phyloP scores from a whole-genome alignment of 2,113 vertebrate genomes.

The Patagioenas fasciata region DNA sequence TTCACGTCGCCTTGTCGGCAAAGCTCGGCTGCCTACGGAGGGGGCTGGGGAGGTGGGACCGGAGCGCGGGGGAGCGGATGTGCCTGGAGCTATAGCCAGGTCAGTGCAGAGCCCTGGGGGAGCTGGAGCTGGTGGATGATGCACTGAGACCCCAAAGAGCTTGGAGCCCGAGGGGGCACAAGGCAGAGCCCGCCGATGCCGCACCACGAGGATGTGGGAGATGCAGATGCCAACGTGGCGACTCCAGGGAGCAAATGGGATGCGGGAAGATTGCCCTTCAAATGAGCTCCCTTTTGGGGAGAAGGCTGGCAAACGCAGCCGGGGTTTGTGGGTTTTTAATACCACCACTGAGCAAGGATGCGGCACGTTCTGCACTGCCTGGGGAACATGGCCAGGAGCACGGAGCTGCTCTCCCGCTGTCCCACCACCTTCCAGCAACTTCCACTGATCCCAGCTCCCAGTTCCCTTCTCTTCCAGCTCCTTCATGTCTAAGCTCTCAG shows the following conservation, averaged over 20 bases:
- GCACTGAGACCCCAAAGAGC: neutral
- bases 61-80: fast-evolving
- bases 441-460: fast-evolving
- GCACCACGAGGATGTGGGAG: fast-evolving
- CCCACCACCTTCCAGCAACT: neutral
- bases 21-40: neutral
- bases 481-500: neutral
- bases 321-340: neutral
- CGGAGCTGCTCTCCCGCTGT: neutral
- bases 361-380: neutral
- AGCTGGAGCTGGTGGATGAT: neutral
- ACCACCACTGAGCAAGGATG: fast-evolving
- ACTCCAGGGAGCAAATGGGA: fast-evolving
- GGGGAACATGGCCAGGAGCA: neutral
- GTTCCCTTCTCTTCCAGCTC: neutral
- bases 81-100: neutral
- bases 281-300: neutral
- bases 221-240: neutral
- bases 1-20: neutral
- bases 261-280: neutral
- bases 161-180: fast-evolving
- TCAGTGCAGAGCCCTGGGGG: neutral
- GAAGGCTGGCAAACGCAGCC: neutral
- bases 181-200: neutral
- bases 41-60: neutral